phyloP scores from a whole-genome alignment of 2,113 vertebrate species.

The Parotia lawesii region DNA sequence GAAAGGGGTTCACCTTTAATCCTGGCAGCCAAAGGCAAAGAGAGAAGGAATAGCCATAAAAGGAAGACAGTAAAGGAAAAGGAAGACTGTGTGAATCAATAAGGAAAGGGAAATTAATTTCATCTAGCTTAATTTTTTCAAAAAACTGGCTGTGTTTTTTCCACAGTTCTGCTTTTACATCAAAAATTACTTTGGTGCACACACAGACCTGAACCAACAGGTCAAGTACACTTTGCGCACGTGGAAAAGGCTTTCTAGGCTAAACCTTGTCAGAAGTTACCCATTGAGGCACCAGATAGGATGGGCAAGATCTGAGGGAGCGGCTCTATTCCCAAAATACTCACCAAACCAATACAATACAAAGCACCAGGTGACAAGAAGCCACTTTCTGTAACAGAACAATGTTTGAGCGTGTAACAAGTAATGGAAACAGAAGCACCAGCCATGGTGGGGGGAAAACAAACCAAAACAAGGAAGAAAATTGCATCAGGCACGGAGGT shows the following conservation, averaged over 20 bases:
- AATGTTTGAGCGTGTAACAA: not conserved
- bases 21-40: not conserved
- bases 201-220: not conserved
- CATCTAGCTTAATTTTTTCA: not conserved
- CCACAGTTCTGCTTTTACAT: not conserved
- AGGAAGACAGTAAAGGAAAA: not conserved
- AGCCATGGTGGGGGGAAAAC: accelerated
- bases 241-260: not conserved
- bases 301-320: not conserved
- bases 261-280: not conserved
- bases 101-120: not conserved
- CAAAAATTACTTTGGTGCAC: not conserved
- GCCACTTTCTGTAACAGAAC: not conserved
- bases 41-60: not conserved
- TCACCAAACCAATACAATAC: accelerated
- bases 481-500: accelerated
- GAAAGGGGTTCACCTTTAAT: not conserved
- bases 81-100: not conserved
- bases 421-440: not conserved
- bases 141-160: not conserved
- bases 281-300: not conserved
- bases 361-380: not conserved
- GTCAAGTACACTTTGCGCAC: not conserved
- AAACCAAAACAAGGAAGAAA: not conserved
- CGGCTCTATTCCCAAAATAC: not conserved